These are phyloP conservation scores for Stercorarius parasiticus DNA, from an alignment of 2,113 vertebrate species.

Conservation along the genomic window DNA sequence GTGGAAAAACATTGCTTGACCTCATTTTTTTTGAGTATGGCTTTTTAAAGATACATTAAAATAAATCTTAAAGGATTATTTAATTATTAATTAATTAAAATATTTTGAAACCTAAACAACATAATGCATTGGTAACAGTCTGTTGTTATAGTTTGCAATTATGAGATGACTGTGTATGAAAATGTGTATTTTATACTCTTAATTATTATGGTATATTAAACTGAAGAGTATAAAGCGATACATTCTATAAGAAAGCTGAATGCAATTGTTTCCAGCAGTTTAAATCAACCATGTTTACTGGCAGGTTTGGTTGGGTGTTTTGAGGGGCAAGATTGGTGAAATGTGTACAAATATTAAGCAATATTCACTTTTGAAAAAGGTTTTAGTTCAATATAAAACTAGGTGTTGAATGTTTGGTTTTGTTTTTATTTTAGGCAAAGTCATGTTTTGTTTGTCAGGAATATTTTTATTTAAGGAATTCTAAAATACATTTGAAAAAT, in stretches of 20 bases:
- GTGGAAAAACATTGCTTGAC: neutral
- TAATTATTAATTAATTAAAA: neutral
- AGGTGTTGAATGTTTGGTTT: neutral
- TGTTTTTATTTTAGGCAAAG: neutral
- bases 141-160: neutral
- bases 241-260: neutral
- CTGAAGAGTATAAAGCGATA: neutral
- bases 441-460: neutral
- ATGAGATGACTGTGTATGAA: neutral
- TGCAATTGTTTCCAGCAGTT: neutral
- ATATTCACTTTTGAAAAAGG: neutral
- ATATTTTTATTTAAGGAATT: constrained; percentile 1
- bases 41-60: neutral
- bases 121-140: neutral
- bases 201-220: neutral
- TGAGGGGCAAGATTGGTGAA: neutral
- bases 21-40: neutral
- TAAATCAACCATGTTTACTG: neutral
- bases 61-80: neutral
- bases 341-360: neutral
- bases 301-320: neutral
- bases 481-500: neutral
- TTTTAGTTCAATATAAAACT: neutral
- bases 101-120: neutral
- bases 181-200: neutral